Conservation (phyloP, 2,113 vertebrate species). For the Catharus minimus region DNA sequence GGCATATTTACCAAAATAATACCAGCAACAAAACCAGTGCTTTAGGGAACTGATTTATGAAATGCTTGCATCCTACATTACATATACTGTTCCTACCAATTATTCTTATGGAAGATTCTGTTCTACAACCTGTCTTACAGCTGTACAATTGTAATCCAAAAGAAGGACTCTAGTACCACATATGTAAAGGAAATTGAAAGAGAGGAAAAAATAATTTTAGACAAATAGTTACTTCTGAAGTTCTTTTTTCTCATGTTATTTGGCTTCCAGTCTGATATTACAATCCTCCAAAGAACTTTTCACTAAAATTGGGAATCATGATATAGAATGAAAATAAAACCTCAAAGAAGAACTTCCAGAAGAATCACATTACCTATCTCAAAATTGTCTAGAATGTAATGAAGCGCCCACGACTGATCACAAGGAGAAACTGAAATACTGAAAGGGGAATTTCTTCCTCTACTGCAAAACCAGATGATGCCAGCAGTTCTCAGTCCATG, state of each 20-base stretch:
- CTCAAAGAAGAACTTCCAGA: neutral
- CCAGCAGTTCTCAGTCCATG: accelerated
- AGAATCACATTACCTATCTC: neutral
- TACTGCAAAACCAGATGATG: neutral
- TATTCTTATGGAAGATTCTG: neutral
- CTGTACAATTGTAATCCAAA: neutral
- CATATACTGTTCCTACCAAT: neutral
- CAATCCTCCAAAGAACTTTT: neutral
- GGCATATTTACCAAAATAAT: neutral
- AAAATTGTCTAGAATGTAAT: neutral
- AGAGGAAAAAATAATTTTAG: neutral
- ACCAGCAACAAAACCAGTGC: neutral
- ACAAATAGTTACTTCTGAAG: neutral
- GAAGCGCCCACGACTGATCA: neutral
- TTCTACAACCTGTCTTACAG: neutral
- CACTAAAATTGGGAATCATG: neutral
- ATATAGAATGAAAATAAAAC: neutral
- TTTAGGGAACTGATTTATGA: neutral
- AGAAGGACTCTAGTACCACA: neutral
- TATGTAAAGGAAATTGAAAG: neutral
- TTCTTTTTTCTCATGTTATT: neutral
- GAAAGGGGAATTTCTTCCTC: neutral
- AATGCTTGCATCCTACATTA: neutral
- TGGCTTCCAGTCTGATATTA: neutral
- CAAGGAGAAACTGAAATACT: neutral